Evolutionary conservation across 2,797 vertebrate species (phyloP), one percentile per base, ranked within the genome.

Genomic region (Sciaenops ocellatus): DNA sequence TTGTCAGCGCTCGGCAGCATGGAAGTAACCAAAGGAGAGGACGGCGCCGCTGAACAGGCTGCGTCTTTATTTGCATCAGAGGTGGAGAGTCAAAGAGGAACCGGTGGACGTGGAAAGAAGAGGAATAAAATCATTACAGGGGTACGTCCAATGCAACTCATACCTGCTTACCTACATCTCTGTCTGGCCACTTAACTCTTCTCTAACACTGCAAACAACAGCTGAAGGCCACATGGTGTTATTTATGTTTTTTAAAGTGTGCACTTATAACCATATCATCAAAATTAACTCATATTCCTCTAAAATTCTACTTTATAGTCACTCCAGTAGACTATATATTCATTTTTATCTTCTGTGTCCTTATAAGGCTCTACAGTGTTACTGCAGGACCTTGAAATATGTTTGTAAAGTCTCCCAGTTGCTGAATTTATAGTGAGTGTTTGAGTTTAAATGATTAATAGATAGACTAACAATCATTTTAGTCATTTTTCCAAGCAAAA

Each of bases 1-100:
- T 26, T 51, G 48, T 7, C 41, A 46, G 73, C 61, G 50, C 44
- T 13, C 64, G 50, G 54, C 80, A 78, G 80, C 74, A 93, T 93
- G 92, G 92, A 94, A 5, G 73, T 15, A 51, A 65, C 69, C 47
- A 94, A 93, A 86, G 90, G 56, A 69, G 89, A 91, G 59, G 88
- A 92, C 5, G 48, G 74, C 7, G 30, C 84, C 0, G 65, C 83
- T 1, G 89, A 83, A 22, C 91, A 91, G 61, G 90, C 90, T 1
- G 82, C 85, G 12, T 61, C 88, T 69, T 73, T 94, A 51, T 92
- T 94, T 46, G 70, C 87, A 1, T 24, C 78, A 15, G 89, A 92
- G 46, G 28, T 76, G 85, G 93, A 94, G 66, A 86, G 76, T 72
- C 89, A 92, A 8, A 73, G 83, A 69, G 79, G 41, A 12, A 48